Conservation (phyloP, 2,888 invertebrate genomes). For the Choristoneura rosaceana region DNA sequence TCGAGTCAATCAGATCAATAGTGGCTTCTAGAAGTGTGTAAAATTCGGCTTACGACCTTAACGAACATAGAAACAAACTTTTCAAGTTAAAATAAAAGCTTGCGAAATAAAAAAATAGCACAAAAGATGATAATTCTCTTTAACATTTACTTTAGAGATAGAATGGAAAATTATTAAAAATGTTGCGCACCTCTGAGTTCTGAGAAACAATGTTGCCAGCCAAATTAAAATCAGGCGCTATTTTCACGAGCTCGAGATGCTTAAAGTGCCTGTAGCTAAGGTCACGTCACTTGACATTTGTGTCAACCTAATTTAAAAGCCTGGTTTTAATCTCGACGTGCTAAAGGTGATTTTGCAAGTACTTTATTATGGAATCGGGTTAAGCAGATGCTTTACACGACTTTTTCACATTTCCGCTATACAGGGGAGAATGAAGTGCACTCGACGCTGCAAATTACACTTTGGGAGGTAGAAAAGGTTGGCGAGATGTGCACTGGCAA, state of each 20-base stretch:
- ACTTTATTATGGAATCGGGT: constrained; percentile 47
- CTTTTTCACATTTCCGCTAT: constrained; percentile 51
- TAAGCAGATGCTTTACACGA: constrained; percentile 55
- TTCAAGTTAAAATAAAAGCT: too few species aligned
- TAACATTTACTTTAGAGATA: too few species aligned
- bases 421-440: constrained; percentile 43
- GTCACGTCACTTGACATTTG: not conserved
- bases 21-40: too few species aligned
- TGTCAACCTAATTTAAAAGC: not conserved
- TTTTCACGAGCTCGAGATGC: not conserved
- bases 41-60: too few species aligned
- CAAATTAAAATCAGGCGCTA: not conserved
- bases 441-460: constrained; percentile 35
- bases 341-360: constrained; percentile 1
- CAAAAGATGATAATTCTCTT: too few species aligned
- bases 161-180: too few species aligned
- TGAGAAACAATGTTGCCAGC: not conserved
- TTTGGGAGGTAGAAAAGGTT: constrained; percentile 10
- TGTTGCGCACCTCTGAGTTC: too few species aligned
- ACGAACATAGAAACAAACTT: too few species aligned
- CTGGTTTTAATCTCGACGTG: not conserved
- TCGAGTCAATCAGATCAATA: too few species aligned
- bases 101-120: too few species aligned
- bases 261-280: not conserved
- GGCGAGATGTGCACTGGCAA: not conserved